Base-by-base conservation (phyloP, 2,113 vertebrate species). In the Dermatemys mawii region DNA sequence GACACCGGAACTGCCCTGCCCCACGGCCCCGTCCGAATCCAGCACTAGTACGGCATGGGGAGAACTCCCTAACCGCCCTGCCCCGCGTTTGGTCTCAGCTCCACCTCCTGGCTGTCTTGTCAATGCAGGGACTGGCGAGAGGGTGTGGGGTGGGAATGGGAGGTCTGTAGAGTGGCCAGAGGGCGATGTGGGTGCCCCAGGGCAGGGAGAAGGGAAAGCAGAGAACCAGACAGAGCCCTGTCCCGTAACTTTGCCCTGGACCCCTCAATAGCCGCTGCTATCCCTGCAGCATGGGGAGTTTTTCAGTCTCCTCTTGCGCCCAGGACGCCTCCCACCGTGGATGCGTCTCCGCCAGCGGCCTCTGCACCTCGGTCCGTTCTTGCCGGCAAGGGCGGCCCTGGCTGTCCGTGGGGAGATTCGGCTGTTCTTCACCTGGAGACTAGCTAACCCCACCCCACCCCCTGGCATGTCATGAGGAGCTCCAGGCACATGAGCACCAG, bases 241-340 rank as follows among this genome's bases (percentile, higher is more conserved):
- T 14, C 26, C 0, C 1, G n/a, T 22, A 22, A 17, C 41, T 16
- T 51, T 2, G 26, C 32, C 6, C 21, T 9, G n/a, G n/a, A 24
- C 19, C 35, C 67, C 24, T n/a, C 21, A 24, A 22, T 22, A 10
- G n/a, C 21, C 5, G 9, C 67, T 24, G 4, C 67, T 38, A 12
- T 6, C 70, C 41, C 41, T 8, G 70, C 73, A 75, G 22, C 38
- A 27, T 78, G 73, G 53, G 8, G 26, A 26, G n/a, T 14, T 27
- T 32, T 49, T 14, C 49, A 4, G 32, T 46, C 27, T 27, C 41
- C 29, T 10, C 17, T 8, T 38, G 6, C 26, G 19, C 14, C 70
- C 51, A 6, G 73, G 38, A 76, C 50, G 50, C 5, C 4, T 3
- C 32, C n/a, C 48, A 7, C 2, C 24, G 49, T 11, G 55, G 22